Conservation (phyloP, 2,797 vertebrate genomes). For the Coranthus polyacanthus region DNA sequence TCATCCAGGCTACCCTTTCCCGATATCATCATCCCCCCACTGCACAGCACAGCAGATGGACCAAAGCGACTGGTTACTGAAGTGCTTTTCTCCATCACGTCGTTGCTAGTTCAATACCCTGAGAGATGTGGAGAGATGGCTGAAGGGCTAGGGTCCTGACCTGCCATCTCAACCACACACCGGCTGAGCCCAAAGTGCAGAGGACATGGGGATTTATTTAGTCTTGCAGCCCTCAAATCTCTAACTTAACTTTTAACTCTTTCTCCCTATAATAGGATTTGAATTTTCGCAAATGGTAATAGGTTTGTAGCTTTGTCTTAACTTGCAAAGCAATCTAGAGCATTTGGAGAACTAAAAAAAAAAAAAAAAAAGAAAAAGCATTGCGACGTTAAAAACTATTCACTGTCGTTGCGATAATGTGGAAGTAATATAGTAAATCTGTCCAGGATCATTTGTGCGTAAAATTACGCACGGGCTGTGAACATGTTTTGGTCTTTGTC, state of each 20-base stretch:
- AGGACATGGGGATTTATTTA: conserved; percentile 41
- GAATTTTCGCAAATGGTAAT: not conserved
- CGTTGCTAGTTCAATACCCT: conserved; percentile 80
- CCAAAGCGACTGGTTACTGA: conserved; percentile 69
- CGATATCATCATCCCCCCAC: conserved; percentile 37
- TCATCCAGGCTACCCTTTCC: conserved; percentile 48
- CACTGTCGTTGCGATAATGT: not conserved
- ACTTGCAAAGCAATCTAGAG: not conserved
- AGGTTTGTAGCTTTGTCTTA: accelerated
- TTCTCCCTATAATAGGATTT: not conserved
- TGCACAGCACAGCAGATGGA: conserved; percentile 69
- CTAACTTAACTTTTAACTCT: conserved; percentile 18
- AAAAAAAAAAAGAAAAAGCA: not conserved
- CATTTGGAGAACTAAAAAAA: too few relatives aligned
- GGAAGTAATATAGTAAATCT: not conserved
- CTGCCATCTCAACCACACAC: conserved; percentile 74
- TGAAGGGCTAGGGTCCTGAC: conserved; percentile 82
- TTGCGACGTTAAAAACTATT: not conserved
- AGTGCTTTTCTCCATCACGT: conserved; percentile 78
- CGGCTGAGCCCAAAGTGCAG: conserved; percentile 59
- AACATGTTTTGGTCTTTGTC: not conserved
- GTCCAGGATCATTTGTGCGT: not conserved
- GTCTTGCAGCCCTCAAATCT: conserved; percentile 13
- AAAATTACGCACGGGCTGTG: conserved; percentile 56
- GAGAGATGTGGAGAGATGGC: conserved; percentile 80